Conservation (phyloP, 1,140 invertebrate genomes). For the Zaprionus nigranus region DNA sequence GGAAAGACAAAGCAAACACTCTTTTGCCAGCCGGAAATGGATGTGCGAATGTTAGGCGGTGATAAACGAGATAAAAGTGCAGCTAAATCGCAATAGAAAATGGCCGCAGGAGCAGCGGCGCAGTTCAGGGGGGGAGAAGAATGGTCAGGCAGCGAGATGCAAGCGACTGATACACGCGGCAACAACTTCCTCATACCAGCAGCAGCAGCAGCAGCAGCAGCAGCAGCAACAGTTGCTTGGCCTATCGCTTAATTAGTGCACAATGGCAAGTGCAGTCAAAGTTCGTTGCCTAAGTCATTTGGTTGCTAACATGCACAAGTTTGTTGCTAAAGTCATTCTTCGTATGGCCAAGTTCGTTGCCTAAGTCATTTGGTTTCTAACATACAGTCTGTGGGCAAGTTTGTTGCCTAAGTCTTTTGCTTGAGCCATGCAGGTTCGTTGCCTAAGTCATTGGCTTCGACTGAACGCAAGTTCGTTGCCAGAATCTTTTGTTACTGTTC, state of each 20-base stretch:
- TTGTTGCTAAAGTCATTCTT: conserved; percentile 1
- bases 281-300: conserved; percentile 45
- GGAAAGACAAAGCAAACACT: conserved; percentile 20
- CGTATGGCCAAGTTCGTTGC: not conserved
- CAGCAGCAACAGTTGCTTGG: conserved; percentile 25
- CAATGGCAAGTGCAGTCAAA: conserved; percentile 30
- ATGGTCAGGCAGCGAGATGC: conserved; percentile 33
- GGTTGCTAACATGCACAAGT: not conserved
- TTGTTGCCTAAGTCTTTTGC: not conserved
- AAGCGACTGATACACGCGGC: conserved; percentile 54
- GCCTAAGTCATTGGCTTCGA: not conserved
- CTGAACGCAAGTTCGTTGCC: conserved; percentile 1
- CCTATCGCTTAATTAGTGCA: conserved; percentile 69
- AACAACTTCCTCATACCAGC: conserved; percentile 61
- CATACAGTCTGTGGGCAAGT: not conserved
- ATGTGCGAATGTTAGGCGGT: conserved; percentile 29
- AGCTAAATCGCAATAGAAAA: conserved; percentile 34
- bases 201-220: not conserved
- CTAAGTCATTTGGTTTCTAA: not conserved
- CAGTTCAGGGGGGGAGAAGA: conserved; percentile 8
- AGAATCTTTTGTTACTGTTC: not conserved
- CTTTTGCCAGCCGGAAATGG: conserved; percentile 41
- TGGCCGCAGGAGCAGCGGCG: not conserved
- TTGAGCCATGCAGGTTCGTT: not conserved
- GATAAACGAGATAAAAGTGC: conserved; percentile 46